These are phyloP conservation scores for Tonatia bakeri DNA, from an alignment of 2,113 vertebrate species.

Conservation along the genomic window DNA sequence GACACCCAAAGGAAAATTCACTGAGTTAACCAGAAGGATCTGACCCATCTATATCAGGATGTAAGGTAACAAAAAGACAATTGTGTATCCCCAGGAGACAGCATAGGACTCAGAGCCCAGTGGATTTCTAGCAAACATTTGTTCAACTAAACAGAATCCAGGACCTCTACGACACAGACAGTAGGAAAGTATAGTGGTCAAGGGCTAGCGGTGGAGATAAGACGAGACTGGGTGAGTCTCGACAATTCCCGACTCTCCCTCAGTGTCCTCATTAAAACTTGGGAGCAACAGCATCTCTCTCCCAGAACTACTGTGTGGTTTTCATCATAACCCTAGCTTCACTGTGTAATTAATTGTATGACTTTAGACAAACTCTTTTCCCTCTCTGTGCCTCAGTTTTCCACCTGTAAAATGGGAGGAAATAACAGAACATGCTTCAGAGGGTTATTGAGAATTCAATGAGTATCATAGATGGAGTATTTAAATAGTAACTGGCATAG, in stretches of 20 bases:
- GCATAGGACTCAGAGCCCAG: not conserved
- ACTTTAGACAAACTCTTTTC: not conserved
- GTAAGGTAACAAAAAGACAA: not conserved
- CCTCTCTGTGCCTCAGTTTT: constrained; percentile 3
- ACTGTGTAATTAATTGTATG: not conserved
- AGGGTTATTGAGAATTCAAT: not conserved
- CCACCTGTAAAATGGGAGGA: not conserved
- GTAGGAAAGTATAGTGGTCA: not conserved
- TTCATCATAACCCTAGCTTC: not conserved
- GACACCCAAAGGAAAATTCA: not conserved
- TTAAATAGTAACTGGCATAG: not conserved
- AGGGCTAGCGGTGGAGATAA: not conserved
- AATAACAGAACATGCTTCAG: not conserved
- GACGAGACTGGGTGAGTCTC: not conserved
- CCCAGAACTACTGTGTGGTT: not conserved
- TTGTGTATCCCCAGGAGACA: not conserved
- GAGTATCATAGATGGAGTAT: not conserved
- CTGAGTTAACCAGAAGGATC: not conserved
- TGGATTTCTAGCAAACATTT: not conserved
- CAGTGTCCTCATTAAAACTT: not conserved
- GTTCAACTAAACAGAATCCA: not conserved
- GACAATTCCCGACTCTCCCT: not conserved
- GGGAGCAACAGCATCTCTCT: not conserved
- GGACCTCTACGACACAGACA: not conserved
- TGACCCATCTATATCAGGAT: not conserved